Base-by-base conservation (phyloP, 2,888 invertebrate genomes). In the Eustalomyia histrio region DNA sequence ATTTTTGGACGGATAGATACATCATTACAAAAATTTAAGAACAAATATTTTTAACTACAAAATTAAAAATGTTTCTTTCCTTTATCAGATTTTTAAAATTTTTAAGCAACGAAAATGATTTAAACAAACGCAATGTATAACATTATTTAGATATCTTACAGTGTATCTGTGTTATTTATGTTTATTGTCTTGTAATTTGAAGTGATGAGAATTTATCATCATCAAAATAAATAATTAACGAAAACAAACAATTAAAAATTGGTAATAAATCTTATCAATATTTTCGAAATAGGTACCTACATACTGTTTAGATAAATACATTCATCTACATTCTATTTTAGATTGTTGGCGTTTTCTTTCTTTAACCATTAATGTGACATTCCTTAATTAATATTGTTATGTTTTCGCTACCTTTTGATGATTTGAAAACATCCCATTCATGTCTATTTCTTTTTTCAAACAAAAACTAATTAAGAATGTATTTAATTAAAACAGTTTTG, bases 331-430 rank as follows among this genome's bases (percentile, higher is more conserved):
- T 61, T 43, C 5, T 43, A 47, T 64, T 58, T 14, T 43, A n/a
- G 43, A 58, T 18, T 33, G n/a, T 57, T 61, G 21, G 16, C 12
- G n/a, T 64, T 58, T 18, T 67, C 2, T 18, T 50, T 43, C 3
- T 69, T 71, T 12, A 16, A 83, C 84, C 83, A 84, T 67, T 85
- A 87, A 87, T 88, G 86, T 84, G 87, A 88, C 88, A 87, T 87
- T 88, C 87, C 86, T 85, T 87, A 88, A 88, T 88, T 88, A 88
- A 87, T 85, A 86, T 86, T 86, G 86, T 84, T 83, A 85, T 88
- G 87, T 86, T 88, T 88, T 88, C 88, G 89, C 88, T 88, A 88
- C 88, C 87, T 88, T 88, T 88, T 88, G 89, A 88, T 88, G 88
- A 87, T 87, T 86, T 17, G 83, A 64, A 78, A 86, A 88, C 88